Evolutionary conservation across 1,140 invertebrate species (phyloP), one percentile per base, ranked within the genome.

Genomic region (Heterodera schachtii): DNA sequence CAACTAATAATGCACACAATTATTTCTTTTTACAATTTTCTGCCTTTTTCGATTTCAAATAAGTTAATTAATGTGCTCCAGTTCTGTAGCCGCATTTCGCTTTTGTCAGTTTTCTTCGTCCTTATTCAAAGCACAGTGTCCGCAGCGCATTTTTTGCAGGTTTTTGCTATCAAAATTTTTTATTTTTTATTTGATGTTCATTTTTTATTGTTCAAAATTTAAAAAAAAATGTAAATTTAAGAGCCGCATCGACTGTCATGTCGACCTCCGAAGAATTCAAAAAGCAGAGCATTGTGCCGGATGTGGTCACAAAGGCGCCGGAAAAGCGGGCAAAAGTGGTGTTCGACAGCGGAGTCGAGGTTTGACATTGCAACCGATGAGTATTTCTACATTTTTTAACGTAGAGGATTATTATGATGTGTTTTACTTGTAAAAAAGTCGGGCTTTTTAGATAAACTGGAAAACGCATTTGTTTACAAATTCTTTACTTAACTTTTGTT

Each of bases 291-390:
- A 73, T 86, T 46, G 84, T 86, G 60, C 80, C 85, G 44, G 85
- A 86, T 64, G 85, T 86, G 19, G 75, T 86, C 41, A 49, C 79
- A 43, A 83, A 67, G 46, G 85, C 86, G 9, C 85, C 85, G 6
- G 67, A 76, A 44, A 87, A 87, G 49, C 16, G 69, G 43, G 44
- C 82, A 41, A 80, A 83, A 43, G 84, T 86, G n/a, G 60, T 75
- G 43, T 86, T 87, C 43, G 81, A 85, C 21, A 70, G 73, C 64
- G 86, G 83, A 43, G 67, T 81, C 46, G 79, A 84, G 73, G 85
- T 87, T 86, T 46, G n/a, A n/a, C 31, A 31, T 31, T 31, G 31
- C 31, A 31, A 31, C 31, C 31, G 31, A 31, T 31, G 31, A 31
- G 31, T 31, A 31, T 31, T 31, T 31, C 31, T 31, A 31, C n/a